Conservation (phyloP, 2,113 vertebrate species). For the Solenodon paradoxus region DNA sequence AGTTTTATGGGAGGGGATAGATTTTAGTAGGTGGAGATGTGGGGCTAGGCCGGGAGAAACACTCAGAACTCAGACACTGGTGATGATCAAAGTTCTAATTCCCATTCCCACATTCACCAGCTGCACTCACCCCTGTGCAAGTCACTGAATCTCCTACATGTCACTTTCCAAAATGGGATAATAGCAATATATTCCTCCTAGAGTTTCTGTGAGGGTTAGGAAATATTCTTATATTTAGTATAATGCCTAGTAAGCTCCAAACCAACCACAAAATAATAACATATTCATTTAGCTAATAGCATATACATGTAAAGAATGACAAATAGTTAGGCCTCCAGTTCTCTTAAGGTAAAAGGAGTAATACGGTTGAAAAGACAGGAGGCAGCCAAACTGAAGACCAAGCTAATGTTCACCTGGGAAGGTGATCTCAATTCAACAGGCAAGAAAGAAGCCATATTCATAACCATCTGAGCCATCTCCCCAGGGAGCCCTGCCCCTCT, state of each 20-base stretch:
- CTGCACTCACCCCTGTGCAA: not conserved
- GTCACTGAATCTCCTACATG: not conserved
- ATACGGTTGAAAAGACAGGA: not conserved
- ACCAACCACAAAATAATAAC: constrained; percentile 20
- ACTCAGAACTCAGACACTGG: not conserved
- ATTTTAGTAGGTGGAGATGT: not conserved
- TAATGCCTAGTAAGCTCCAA: not conserved
- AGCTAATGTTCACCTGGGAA: not conserved
- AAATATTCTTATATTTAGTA: not conserved
- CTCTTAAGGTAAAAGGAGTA: constrained; percentile 29
- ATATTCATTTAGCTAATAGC: not conserved
- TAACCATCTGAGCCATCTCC: constrained; percentile 36
- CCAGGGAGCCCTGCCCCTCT: constrained; percentile 4
- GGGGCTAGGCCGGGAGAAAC: not conserved
- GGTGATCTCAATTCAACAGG: not conserved
- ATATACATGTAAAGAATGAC: not conserved
- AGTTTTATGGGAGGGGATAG: not conserved
- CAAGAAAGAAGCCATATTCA: constrained; percentile 25
- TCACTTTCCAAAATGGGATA: constrained; percentile 15
- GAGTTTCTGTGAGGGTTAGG: not conserved
- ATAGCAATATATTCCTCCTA: not conserved
- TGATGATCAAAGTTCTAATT: not conserved
- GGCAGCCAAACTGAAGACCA: not conserved
- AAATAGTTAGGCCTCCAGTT: not conserved
- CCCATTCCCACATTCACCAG: not conserved